Evolutionary conservation across 2,888 invertebrate species (phyloP).

Genomic region (Drosophila parthenogenetica): DNA sequence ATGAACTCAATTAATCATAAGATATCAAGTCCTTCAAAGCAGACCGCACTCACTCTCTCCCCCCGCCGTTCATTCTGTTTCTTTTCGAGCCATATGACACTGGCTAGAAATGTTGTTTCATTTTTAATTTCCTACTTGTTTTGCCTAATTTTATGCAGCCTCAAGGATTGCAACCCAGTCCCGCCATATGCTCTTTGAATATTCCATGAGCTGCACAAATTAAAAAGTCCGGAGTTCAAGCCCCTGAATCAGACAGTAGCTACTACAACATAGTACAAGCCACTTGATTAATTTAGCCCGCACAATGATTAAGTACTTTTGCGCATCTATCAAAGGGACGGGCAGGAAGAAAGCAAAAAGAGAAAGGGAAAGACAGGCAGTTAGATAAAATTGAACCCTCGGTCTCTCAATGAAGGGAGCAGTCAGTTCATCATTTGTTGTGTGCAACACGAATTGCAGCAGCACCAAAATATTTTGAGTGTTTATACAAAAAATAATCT

Average conservation of each 20-base stretch:
- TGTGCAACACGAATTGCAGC: conserved; percentile 46
- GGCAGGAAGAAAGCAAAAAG: background rate
- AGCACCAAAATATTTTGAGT: conserved; percentile 1
- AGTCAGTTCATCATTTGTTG: conserved; percentile 14
- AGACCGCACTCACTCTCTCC: conserved; percentile 27
- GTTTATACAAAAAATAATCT: background rate
- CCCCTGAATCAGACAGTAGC: conserved; percentile 29
- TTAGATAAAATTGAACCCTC: conserved; percentile 46
- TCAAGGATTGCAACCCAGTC: conserved; percentile 62
- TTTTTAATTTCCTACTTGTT: conserved; percentile 74
- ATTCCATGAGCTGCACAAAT: conserved; percentile 80
- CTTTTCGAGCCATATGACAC: conserved; percentile 62
- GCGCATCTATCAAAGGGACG: conserved; percentile 50
- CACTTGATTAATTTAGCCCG: conserved; percentile 83
- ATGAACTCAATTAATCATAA: conserved; percentile 82
- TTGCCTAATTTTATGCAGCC: conserved; percentile 77
- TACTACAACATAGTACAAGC: conserved; percentile 54
- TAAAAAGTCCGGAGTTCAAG: conserved; percentile 62
- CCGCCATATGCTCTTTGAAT: conserved; percentile 77
- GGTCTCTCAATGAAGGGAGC: conserved; percentile 57
- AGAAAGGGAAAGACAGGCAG: conserved; percentile 12
- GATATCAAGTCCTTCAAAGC: conserved; percentile 44
- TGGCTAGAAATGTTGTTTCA: conserved; percentile 21
- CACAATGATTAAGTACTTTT: conserved; percentile 83
- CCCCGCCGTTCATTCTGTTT: conserved; percentile 17